A percentile compares a stretch with the other conserved stretches of the same genome.
These are phyloP conservation scores for Helarctos malayanus DNA, from an alignment of 2,797 vertebrate genomes.

Conservation along the genomic window DNA sequence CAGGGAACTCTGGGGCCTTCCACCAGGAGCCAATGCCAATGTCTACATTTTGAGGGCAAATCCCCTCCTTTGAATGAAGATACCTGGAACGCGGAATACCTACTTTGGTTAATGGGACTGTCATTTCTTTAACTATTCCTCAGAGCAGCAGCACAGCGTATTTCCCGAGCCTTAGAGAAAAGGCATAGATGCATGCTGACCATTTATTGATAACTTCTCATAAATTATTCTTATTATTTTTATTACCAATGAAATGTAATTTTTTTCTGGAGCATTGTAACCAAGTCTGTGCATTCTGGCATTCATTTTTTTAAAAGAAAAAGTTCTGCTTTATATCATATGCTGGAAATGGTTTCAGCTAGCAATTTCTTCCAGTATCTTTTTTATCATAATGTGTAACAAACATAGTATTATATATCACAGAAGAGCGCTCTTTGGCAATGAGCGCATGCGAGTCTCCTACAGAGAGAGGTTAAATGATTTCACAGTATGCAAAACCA, in stretches of 20 bases:
- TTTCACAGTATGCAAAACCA: not conserved
- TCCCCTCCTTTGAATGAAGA: slow-evolving; percentile 75
- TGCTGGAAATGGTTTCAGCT: not conserved
- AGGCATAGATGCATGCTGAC: not conserved
- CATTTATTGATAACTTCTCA: not conserved
- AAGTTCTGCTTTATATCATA: not conserved
- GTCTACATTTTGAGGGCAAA: slow-evolving; percentile 70
- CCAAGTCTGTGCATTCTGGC: not conserved
- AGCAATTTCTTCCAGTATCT: not conserved
- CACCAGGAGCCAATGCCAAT: not conserved
- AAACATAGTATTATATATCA: not conserved
- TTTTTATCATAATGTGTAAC: not conserved
- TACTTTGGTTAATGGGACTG: slow-evolving; percentile 71
- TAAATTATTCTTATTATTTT: not conserved
- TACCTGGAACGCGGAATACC: slow-evolving; percentile 40
- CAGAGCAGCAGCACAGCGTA: slow-evolving; percentile 34
- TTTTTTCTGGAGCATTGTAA: not conserved
- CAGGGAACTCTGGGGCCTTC: slow-evolving; percentile 32
- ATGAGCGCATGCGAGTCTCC: not conserved
- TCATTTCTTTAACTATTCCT: slow-evolving; percentile 71
- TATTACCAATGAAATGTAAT: not conserved
- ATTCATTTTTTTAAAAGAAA: not conserved
- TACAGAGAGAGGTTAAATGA: not conserved
- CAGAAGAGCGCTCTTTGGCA: not conserved
- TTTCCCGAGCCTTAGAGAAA: not conserved